A percentile compares a stretch with the other conserved stretches of the same genome.
Conservation (phyloP, 2,888 invertebrate genomes). For the Noctua pronuba region DNA sequence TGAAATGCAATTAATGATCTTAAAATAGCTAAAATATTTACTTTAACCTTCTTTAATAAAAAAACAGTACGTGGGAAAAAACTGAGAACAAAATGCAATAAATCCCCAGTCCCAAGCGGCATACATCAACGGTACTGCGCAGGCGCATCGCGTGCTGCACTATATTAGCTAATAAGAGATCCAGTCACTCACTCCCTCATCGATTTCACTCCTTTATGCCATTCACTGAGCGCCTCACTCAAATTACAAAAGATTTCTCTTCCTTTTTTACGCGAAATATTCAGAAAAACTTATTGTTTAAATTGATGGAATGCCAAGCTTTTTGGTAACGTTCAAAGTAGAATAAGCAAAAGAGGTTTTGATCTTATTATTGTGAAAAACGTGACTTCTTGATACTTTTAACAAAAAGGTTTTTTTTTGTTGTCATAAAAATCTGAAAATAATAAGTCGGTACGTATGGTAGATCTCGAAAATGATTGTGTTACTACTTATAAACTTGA, state of each 20-base stretch:
- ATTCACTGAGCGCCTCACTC: slow-evolving; percentile 71
- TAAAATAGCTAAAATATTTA: background rate
- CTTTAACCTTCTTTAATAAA: background rate
- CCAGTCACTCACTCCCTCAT: slow-evolving; percentile 72
- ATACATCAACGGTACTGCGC: slow-evolving; percentile 51
- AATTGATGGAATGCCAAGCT: slow-evolving; percentile 54
- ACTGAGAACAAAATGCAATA: background rate
- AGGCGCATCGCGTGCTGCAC: slow-evolving; percentile 78
- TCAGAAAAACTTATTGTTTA: slow-evolving; percentile 41
- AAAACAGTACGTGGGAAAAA: background rate
- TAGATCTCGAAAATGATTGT: slow-evolving; percentile 53
- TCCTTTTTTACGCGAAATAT: slow-evolving; percentile 49
- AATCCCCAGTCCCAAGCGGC: slow-evolving; percentile 50
- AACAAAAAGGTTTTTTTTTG: slow-evolving; percentile 49
- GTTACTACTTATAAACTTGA: background rate
- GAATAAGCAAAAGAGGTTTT: slow-evolving; percentile 53
- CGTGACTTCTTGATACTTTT: slow-evolving; percentile 63
- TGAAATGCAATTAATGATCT: background rate
- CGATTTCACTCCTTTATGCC: slow-evolving; percentile 76
- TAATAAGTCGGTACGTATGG: slow-evolving; percentile 46
- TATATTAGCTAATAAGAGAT: slow-evolving; percentile 81
- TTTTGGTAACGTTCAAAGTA: slow-evolving; percentile 48
- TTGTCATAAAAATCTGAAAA: slow-evolving; percentile 60
- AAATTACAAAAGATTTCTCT: slow-evolving; percentile 58
- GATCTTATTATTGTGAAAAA: slow-evolving; percentile 61